phyloP scores from a whole-genome alignment of 2,888 invertebrate genomes.

The Conistra vaccinii region DNA sequence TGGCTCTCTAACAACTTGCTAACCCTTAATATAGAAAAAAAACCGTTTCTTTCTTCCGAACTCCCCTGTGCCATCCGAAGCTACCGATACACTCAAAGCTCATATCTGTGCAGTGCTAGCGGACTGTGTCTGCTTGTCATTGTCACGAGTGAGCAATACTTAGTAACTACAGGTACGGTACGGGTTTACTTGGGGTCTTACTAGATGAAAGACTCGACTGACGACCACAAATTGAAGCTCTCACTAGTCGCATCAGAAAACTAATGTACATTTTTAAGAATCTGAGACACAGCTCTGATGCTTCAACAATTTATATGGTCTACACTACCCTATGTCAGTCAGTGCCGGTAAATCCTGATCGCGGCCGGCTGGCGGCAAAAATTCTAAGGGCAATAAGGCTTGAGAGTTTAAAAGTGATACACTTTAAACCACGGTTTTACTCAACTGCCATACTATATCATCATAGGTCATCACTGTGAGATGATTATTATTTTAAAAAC shows the following conservation, averaged over 20 bases:
- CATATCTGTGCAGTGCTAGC: not conserved
- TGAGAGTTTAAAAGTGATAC: no score
- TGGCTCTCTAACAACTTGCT: no score
- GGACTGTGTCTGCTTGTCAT: not conserved
- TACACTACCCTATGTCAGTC: no score
- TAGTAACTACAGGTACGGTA: no score
- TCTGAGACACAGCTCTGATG: not conserved
- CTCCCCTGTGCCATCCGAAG: no score
- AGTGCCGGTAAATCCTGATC: no score
- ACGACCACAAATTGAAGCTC: not conserved
- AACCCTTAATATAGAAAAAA: no score
- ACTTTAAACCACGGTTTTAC: not conserved
- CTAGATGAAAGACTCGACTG: not conserved
- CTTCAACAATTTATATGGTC: not conserved
- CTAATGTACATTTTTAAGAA: not conserved
- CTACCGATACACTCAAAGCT: not conserved
- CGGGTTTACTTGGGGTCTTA: not conserved
- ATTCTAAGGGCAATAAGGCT: no score
- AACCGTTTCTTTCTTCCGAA: no score
- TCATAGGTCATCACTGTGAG: no score
- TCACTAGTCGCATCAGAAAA: not conserved
- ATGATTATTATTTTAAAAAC: not conserved
- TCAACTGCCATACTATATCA: not conserved
- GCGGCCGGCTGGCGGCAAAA: no score
- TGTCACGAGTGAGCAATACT: not conserved